Evolutionary conservation across 2,797 vertebrate genomes (phyloP), one percentile per base, ranked within the genome.

Genomic region (Neomorphus geoffroyi): DNA sequence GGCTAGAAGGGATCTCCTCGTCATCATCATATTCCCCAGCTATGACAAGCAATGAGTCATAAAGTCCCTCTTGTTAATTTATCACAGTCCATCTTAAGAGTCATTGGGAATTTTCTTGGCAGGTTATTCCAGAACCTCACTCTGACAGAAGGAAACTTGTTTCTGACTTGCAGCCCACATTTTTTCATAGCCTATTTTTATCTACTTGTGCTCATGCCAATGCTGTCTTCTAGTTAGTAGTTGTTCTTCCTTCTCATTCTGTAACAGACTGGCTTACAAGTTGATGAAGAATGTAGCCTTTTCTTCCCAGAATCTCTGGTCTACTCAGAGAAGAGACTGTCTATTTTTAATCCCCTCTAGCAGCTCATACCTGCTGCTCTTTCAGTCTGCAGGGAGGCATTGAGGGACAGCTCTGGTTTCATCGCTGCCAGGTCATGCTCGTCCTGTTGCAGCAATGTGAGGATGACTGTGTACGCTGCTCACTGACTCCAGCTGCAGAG

Each of bases 121-220:
- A 95, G 90, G 86, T 82, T 94, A 82, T 95, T 93, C 83, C 82
- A 94, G 88, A 95, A 80, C 90, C 58, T 95, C 64, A 57, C 33
- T 94, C 57, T 84, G 73, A 93, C 93, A 92, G 93, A 90, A 95
- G 88, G 92, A 95, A 95, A 82, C 92, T 93, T 90, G 73, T 88
- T 94, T 92, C 88, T 93, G 66, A 94, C 92, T 81, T 96, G 86
- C 90, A 95, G 92, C 94, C 92, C 93, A 96, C 95, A 90, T 92
- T 82, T 95, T 90, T 92, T 92, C 92, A 28, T 85, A 35, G 92
- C 74, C 93, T 96, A 96, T 96, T 95, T 96, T 96, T 95, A 91
- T 86, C 93, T 73, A 64, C 90, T 95, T 95, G 90, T 92, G 77
- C 78, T 95, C 83, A 80, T 84, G 95, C 90, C 95, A 96, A 0